These are phyloP conservation scores for Mystacornis crossleyi DNA, from an alignment of 2,113 vertebrate species.

Conservation along the genomic window DNA sequence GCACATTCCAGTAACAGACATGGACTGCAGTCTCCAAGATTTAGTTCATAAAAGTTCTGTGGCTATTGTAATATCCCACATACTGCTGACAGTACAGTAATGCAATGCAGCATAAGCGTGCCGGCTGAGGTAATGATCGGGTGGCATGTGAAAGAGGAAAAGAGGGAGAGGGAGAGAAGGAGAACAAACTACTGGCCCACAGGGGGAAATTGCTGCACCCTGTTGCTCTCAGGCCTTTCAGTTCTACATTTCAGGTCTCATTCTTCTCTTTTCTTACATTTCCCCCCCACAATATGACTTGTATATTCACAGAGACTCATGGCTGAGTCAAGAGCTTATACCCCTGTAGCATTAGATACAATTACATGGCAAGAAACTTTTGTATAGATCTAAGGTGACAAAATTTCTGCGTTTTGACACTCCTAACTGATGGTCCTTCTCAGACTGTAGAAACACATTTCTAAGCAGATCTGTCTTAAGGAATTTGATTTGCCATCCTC, in stretches of 20 bases:
- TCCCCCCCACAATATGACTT: neutral
- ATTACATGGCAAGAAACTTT: neutral
- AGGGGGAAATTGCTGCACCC: neutral
- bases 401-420: neutral
- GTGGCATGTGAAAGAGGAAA: neutral
- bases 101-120: conserved; percentile 46
- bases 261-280: neutral
- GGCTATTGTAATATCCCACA: conserved; percentile 35
- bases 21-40: conserved; percentile 11
- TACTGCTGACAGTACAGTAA: conserved; percentile 8
- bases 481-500: neutral
- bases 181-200: neutral
- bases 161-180: neutral
- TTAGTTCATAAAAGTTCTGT: conserved; percentile 54
- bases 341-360: neutral
- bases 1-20: conserved; percentile 19
- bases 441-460: neutral
- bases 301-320: neutral
- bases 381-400: neutral
- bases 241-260: neutral
- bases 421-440: neutral
- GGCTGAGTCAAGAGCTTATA: neutral
- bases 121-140: conserved; percentile 38
- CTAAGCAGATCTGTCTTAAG: neutral
- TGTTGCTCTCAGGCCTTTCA: neutral